Evolutionary conservation across 2,888 invertebrate species (phyloP).

Genomic region (Drosophila nr. fundita): DNA sequence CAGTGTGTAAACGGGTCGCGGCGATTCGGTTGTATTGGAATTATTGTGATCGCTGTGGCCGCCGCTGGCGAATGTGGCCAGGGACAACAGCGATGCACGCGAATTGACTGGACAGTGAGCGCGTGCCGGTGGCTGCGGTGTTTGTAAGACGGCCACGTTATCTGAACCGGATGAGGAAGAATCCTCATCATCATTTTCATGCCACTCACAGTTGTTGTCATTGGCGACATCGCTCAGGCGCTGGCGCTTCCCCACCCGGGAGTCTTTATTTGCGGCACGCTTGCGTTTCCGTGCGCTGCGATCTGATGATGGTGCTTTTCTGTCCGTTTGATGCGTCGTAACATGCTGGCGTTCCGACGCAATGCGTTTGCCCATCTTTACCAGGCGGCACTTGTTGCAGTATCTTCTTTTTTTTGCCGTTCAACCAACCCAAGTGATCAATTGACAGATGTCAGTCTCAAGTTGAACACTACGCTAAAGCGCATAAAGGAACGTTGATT

Average conservation of each 20-base stretch:
- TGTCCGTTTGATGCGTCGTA: slow-evolving; percentile 40
- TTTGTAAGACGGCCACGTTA: slow-evolving; percentile 44
- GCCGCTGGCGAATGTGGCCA: slow-evolving; percentile 62
- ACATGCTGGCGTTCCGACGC: slow-evolving; percentile 64
- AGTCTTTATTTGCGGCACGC: slow-evolving; percentile 54
- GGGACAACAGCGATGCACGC: slow-evolving; percentile 60
- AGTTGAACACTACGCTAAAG: slow-evolving; percentile 26
- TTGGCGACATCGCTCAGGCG: slow-evolving; percentile 34
- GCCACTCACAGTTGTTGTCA: slow-evolving; percentile 64
- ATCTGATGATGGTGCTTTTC: slow-evolving; percentile 54
- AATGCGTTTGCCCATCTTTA: slow-evolving; percentile 82
- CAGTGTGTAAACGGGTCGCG: slow-evolving; percentile 85
- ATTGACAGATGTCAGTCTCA: slow-evolving; percentile 57
- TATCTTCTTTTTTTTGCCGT: neutral
- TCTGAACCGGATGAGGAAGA: slow-evolving; percentile 79
- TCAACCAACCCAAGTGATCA: slow-evolving; percentile 1
- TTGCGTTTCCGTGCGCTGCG: slow-evolving; percentile 82
- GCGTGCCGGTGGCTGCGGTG: slow-evolving; percentile 49
- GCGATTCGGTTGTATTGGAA: slow-evolving; percentile 80
- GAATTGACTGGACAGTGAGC: slow-evolving; percentile 45
- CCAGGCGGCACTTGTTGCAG: slow-evolving; percentile 20
- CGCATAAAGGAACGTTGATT: slow-evolving; percentile 53
- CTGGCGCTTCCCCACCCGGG: slow-evolving; percentile 56
- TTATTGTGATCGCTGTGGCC: slow-evolving; percentile 61
- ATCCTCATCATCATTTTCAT: slow-evolving; percentile 82